Conservation (phyloP, 2,888 invertebrate genomes). For the Sialis lutaria region DNA sequence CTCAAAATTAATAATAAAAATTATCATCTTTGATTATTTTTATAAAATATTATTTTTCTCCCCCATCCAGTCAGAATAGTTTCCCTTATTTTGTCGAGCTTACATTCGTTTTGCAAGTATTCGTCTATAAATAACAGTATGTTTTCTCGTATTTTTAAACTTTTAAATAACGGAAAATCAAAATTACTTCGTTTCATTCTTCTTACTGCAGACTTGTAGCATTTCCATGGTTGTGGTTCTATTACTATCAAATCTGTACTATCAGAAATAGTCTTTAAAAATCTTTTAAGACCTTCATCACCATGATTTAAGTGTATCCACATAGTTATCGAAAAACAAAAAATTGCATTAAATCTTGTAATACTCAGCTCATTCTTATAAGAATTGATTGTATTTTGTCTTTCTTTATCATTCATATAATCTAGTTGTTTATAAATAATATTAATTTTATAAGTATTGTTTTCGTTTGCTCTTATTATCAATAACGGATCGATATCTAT, state of each 20-base stretch:
- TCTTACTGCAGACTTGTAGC: slow-evolving; percentile 58
- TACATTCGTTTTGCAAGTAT: slow-evolving; percentile 27
- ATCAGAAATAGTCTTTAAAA: slow-evolving; percentile 37
- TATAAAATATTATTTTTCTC: slow-evolving; percentile 35
- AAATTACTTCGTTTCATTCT: slow-evolving; percentile 43
- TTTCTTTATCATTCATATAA: slow-evolving; percentile 30
- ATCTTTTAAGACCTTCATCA: slow-evolving; percentile 47
- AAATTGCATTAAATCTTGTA: slow-evolving; percentile 43
- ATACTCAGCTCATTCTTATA: slow-evolving; percentile 29
- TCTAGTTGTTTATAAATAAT: slow-evolving; percentile 41
- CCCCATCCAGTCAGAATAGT: slow-evolving; percentile 48
- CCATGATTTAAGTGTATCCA: slow-evolving; percentile 81
- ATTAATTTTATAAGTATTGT: slow-evolving; percentile 22
- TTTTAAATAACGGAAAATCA: slow-evolving; percentile 38
- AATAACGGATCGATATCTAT: slow-evolving; percentile 58
- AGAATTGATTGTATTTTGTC: slow-evolving; percentile 22
- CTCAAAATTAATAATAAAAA: not conserved
- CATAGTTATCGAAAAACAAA: slow-evolving; percentile 76
- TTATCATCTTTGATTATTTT: not conserved
- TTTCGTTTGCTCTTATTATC: slow-evolving; percentile 45
- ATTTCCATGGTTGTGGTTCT: slow-evolving; percentile 77
- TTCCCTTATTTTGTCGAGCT: slow-evolving; percentile 34
- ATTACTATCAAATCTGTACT: slow-evolving; percentile 42
- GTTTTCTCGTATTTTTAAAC: slow-evolving; percentile 39
- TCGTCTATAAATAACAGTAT: slow-evolving; percentile 43